These are phyloP conservation scores for Gymnogyps californianus DNA, from an alignment of 2,113 vertebrate genomes.

Conservation along the genomic window DNA sequence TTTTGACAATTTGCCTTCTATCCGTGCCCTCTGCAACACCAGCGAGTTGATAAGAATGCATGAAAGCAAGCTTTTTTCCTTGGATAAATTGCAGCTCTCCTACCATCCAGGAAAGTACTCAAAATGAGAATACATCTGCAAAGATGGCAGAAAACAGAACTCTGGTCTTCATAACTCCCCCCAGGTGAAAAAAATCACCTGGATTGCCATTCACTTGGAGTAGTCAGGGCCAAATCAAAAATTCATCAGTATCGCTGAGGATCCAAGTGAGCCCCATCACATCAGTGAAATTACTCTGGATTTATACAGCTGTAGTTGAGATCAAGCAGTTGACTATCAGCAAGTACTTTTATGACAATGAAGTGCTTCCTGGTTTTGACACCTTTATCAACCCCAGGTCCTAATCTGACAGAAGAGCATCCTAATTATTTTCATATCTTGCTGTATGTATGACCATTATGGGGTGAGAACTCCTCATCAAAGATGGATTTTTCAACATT, in stretches of 20 bases:
- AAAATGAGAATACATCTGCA: background rate
- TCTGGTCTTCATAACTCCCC: background rate
- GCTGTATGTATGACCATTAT: background rate
- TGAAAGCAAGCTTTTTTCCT: background rate
- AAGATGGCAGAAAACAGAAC: background rate
- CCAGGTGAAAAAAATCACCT: background rate
- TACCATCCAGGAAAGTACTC: background rate
- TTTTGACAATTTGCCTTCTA: background rate
- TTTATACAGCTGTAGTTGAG: background rate
- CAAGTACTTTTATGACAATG: background rate
- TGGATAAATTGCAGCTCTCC: background rate
- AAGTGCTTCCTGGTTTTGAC: background rate
- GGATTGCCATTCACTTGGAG: background rate
- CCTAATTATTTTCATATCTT: background rate
- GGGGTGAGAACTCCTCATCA: background rate
- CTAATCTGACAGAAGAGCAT: background rate
- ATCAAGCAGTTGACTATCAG: background rate
- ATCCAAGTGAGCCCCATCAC: background rate
- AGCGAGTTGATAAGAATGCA: background rate
- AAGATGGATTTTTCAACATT: background rate
- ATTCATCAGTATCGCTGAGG: background rate
- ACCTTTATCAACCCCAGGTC: background rate
- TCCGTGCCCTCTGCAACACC: background rate
- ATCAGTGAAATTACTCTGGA: background rate
- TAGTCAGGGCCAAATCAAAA: background rate